Evolutionary conservation across 2,888 invertebrate species (phyloP), one percentile per base, ranked within the genome.

Genomic region (Cantharis nigra): DNA sequence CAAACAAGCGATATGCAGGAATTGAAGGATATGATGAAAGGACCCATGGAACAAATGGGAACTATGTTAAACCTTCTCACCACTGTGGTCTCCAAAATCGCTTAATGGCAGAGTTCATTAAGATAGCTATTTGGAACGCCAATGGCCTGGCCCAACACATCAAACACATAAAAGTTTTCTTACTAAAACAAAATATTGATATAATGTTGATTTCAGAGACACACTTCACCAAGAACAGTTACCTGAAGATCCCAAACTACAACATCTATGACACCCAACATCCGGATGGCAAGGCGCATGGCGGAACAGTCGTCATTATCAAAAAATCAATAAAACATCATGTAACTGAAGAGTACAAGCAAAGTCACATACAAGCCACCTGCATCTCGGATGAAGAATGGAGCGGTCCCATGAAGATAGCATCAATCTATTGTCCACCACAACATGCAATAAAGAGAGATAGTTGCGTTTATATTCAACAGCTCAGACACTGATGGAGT

Each of bases 131-230:
- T 16, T 74, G 74, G 74, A 73, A 73, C 26, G 69, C 72, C 28
- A 76, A 73, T 28, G 76, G 72, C 26, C 16, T 76, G 10, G 33
- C 18, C 3, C 77, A 73, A 72, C 72, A 67, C 23, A 23, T 5
- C 3, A 18, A 63, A 16, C 62, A 76, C 16, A 14, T 28, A 7
- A 65, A 67, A 76, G 73, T 72, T 2, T 78, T 73, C 63, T 49
- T 76, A 14, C 10, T 18, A 4, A 49, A 70, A 14, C 73, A 76
- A 71, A 49, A 77, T n/a, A 71, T 77, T 30, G 77, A 77, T 26
- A 63, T 77, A 0, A 30, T 76, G 63, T 28, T 76, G 67, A 69
- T 77, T 11, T 70, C 77, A 14, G 63, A 74, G 71, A 71, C 71
- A 9, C 77, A 77, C 62, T 71, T 70, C 26, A 71, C 74, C 11